Evolutionary conservation across 2,113 vertebrate genomes (phyloP).

Genomic region (Oncorhynchus nerka): DNA sequence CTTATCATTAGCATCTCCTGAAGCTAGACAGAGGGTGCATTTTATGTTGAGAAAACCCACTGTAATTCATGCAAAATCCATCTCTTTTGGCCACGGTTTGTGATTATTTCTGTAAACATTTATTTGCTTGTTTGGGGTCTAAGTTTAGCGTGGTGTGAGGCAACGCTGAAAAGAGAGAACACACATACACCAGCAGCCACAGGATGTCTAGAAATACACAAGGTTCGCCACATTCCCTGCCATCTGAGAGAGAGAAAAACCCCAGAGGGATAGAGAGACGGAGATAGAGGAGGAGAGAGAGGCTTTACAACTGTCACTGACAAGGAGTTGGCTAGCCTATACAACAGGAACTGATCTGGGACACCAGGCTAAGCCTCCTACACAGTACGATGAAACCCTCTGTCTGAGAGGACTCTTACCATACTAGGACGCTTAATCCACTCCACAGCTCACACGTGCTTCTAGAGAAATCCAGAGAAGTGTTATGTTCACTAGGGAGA

Average conservation of each 20-base stretch:
- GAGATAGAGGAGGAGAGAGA: slow-evolving; percentile 7
- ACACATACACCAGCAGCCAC: slow-evolving; percentile 43
- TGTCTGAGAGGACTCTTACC: background rate
- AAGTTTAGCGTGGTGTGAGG: slow-evolving; percentile 52
- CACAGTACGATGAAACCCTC: background rate
- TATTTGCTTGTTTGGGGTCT: slow-evolving; percentile 50
- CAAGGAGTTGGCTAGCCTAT: background rate
- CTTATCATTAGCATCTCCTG: slow-evolving; percentile 14
- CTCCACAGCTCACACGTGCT: background rate
- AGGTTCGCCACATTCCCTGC: slow-evolving; percentile 48
- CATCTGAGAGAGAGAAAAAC: background rate
- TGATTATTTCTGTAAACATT: slow-evolving; percentile 65
- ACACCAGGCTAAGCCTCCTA: no score
- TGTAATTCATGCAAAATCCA: slow-evolving; percentile 37
- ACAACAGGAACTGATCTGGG: background rate
- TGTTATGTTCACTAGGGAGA: no score
- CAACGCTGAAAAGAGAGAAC: slow-evolving; percentile 34
- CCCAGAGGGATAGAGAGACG: background rate
- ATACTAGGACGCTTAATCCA: background rate
- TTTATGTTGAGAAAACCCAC: slow-evolving; percentile 35
- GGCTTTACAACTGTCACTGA: background rate
- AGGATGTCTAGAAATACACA: slow-evolving; percentile 59
- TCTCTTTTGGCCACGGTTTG: slow-evolving; percentile 32
- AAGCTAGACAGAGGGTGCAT: slow-evolving; percentile 29
- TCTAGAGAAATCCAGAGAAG: background rate